Evolutionary conservation across 2,797 vertebrate species (phyloP).

Genomic region (Pristis pectinata): DNA sequence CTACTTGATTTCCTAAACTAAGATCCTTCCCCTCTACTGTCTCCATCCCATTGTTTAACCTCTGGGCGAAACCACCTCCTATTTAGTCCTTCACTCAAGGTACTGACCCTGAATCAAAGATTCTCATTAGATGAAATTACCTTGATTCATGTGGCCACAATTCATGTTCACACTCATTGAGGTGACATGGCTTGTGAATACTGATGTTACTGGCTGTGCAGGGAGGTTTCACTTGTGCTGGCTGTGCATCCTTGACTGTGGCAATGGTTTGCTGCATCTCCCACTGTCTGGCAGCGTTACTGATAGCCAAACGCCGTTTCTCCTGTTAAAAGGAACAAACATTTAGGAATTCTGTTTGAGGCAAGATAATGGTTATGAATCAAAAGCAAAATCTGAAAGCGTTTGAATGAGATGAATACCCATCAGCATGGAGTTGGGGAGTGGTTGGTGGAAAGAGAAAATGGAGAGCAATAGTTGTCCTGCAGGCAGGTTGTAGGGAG

Average conservation of each 20-base stretch:
- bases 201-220: constrained; percentile 56
- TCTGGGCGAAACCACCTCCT: too few species aligned
- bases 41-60: background rate
- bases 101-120: background rate
- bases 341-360: background rate
- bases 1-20: background rate
- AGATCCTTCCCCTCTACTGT: background rate
- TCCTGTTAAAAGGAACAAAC: constrained; percentile 60
- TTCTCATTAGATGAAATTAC: constrained; percentile 52
- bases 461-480: too few species aligned
- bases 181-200: constrained; percentile 67
- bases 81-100: background rate
- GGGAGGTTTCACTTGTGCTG: background rate
- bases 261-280: constrained; percentile 66
- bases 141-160: constrained; percentile 78
- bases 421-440: too few species aligned
- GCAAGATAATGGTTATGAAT: background rate
- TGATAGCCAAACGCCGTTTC: constrained; percentile 83
- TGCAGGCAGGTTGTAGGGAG: too few species aligned
- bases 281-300: constrained; percentile 85
- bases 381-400: background rate
- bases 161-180: constrained; percentile 64
- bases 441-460: too few species aligned
- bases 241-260: constrained; percentile 45
- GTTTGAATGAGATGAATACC: too few species aligned